Evolutionary conservation across 2,797 vertebrate genomes (phyloP).

Genomic region (Mus caroli): DNA sequence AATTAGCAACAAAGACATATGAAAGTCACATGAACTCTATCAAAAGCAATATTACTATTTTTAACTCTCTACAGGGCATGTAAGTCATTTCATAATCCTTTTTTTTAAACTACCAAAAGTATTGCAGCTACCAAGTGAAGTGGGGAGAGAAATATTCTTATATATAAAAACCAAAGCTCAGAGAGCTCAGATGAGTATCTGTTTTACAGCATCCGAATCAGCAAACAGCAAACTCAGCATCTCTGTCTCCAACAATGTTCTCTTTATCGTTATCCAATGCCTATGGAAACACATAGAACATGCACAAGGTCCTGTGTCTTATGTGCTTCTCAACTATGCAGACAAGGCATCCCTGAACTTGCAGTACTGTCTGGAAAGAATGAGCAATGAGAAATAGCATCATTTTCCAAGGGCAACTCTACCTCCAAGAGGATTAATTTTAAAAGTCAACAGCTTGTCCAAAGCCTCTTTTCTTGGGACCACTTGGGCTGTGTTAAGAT

Average conservation of each 20-base stretch:
- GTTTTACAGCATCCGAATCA: neutral
- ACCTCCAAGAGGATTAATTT: slow-evolving; percentile 42
- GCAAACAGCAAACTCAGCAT: neutral
- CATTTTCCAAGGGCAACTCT: slow-evolving; percentile 11
- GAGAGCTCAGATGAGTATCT: neutral
- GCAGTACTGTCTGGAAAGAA: slow-evolving; percentile 15
- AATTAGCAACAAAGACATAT: neutral
- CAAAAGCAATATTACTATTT: neutral
- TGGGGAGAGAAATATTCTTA: neutral
- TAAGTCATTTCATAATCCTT: neutral
- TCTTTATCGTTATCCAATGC: neutral
- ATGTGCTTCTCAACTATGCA: neutral
- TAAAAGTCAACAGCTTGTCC: slow-evolving; percentile 39
- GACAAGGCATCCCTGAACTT: slow-evolving; percentile 13
- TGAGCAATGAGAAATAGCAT: slow-evolving; percentile 42
- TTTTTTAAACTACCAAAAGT: neutral
- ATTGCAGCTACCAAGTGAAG: neutral
- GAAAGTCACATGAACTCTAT: neutral
- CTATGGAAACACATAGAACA: neutral
- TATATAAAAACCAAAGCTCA: neutral
- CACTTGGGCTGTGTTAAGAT: slow-evolving; percentile 10
- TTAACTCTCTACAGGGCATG: neutral
- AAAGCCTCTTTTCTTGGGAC: slow-evolving; percentile 44
- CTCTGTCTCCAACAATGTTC: neutral
- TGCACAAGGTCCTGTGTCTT: neutral